Base-by-base conservation (phyloP, 2,888 invertebrate genomes). In the Lepidonotus clava region DNA sequence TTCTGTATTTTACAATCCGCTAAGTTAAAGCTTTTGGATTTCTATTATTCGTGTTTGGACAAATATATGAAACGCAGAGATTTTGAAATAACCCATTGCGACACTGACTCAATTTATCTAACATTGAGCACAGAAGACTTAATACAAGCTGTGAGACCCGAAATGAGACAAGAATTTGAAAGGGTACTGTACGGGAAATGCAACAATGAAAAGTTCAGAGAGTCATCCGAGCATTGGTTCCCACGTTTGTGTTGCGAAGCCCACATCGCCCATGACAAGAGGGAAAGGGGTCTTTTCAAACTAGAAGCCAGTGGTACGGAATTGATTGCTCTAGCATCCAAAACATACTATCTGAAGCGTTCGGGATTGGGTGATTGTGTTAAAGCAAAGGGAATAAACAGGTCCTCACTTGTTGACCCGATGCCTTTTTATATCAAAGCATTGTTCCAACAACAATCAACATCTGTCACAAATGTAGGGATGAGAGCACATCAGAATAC, bases 1-100 rank as follows among this genome's bases (percentile, higher is more conserved):
- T 90, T 88, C 77, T 89, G 89, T 46, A 89, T 91, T 8, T 85
- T 89, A n/a, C 90, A 90, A 61, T 89, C 89, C 53, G 91, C 90
- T 0, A 91, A 90, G 83, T 51, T 87, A n/a, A 41, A 77, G 6
- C 84, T 88, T 76, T 38, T 88, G 11, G 61, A 87, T 28, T 88
- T 88, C 28, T 85, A 86, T 38, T 87, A 87, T n/a, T 84, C 86
- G 18, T 83, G 86, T 28, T 14, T 87, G n/a, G 84, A 84, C 34
- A 18, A 24, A 21, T 87, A 76, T 61, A 84, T 91, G 21, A 87
- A 89, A 34, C 77, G 83, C 18, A 38, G 18, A 24, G 53, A 61
- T 11, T 87, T 84, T 83, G 83, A 84, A 41, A 18, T 77, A 38
- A 34, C 28, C 38, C 41, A 89, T 71, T 89, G 90, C 88, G 90